Conservation (phyloP, 1,140 invertebrate genomes). For the Bemisia tabaci region DNA sequence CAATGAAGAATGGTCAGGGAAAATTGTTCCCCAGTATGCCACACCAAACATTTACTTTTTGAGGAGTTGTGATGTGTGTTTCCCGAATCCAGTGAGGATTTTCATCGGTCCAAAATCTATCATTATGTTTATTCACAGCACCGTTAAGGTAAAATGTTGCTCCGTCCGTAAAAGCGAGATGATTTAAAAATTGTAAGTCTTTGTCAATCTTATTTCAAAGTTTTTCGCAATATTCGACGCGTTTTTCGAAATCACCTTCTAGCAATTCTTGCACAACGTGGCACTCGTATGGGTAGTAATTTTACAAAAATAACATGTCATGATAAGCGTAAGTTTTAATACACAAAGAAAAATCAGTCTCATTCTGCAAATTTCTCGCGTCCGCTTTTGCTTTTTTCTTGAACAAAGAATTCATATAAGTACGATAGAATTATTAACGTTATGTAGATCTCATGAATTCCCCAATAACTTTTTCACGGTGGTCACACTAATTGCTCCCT, state of each 20-base stretch:
- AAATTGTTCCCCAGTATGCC: slow-evolving; percentile 14
- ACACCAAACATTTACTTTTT: slow-evolving; percentile 11
- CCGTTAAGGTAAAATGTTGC: slow-evolving; percentile 24
- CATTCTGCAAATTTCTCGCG: no score
- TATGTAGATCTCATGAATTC: no score
- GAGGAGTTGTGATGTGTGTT: slow-evolving; percentile 9
- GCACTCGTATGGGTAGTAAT: not conserved
- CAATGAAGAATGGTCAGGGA: slow-evolving; percentile 28
- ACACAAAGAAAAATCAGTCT: no score
- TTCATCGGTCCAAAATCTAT: slow-evolving; percentile 3
- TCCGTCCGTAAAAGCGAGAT: slow-evolving; percentile 20
- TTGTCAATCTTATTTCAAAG: not conserved
- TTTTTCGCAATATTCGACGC: not conserved
- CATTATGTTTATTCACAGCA: slow-evolving; percentile 26
- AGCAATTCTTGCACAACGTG: not conserved
- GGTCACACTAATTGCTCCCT: no score
- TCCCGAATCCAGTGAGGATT: not conserved
- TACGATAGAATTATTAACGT: no score
- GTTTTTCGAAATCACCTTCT: not conserved
- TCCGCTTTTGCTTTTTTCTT: no score
- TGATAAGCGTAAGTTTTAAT: no score
- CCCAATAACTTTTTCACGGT: no score
- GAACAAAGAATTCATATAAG: no score
- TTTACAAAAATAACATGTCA: no score
- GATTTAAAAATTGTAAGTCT: not conserved